Percentiles rank a stretch among this genome's conserved stretches.
Evolutionary conservation across 2,888 invertebrate genomes (phyloP).

Genomic region (Euphydryas editha): DNA sequence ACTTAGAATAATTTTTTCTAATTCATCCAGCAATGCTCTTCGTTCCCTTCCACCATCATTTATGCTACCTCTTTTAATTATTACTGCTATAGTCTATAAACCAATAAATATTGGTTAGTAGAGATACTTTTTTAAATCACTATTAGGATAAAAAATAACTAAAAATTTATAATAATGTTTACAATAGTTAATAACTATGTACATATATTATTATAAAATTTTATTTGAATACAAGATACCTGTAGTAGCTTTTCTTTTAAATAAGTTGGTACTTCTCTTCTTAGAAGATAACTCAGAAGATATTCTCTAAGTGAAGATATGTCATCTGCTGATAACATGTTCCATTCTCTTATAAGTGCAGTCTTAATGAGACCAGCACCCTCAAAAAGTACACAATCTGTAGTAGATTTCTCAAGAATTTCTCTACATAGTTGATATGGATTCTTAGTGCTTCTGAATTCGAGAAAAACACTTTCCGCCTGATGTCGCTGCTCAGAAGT

Average conservation of each 20-base stretch:
- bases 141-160: not conserved
- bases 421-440: slow-evolving; percentile 92
- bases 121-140: not conserved
- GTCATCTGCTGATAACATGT: slow-evolving; percentile 86
- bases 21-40: slow-evolving; percentile 87
- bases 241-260: slow-evolving; percentile 89
- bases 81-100: slow-evolving; percentile 90
- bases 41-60: slow-evolving; percentile 88
- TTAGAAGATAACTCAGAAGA: slow-evolving; percentile 89
- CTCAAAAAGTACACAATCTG: slow-evolving; percentile 94
- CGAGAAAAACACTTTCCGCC: slow-evolving; percentile 92
- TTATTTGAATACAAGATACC: slow-evolving; percentile 59
- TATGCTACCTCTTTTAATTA: slow-evolving; percentile 92
- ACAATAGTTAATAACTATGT: not conserved
- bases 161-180: not conserved
- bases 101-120: not conserved
- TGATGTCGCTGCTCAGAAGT: slow-evolving; percentile 90
- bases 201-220: not conserved
- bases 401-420: slow-evolving; percentile 88
- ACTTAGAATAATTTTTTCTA: slow-evolving; percentile 91
- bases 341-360: slow-evolving; percentile 93
- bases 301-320: slow-evolving; percentile 89
- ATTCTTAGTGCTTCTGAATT: slow-evolving; percentile 91
- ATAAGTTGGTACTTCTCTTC: slow-evolving; percentile 88
- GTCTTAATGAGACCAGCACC: slow-evolving; percentile 92